Conservation (phyloP, 2,797 vertebrate species). For the Aselliscus stoliczkanus region DNA sequence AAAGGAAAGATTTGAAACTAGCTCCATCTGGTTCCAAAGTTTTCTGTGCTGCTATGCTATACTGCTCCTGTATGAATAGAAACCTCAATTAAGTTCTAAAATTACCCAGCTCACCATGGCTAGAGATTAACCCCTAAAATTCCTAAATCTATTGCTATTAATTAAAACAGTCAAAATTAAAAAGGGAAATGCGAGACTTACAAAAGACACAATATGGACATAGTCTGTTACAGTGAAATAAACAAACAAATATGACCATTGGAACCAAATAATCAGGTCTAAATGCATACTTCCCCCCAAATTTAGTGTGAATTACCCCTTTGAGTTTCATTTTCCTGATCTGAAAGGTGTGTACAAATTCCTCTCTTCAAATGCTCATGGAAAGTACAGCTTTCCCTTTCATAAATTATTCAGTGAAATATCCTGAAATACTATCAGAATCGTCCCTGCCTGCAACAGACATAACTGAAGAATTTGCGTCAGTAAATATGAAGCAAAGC, state of each 20-base stretch:
- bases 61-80: not conserved
- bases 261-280: not conserved
- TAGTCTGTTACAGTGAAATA: not conserved
- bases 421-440: constrained; percentile 33
- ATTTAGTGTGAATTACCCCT: not conserved
- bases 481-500: constrained; percentile 65
- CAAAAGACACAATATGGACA: not conserved
- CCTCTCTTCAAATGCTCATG: not conserved
- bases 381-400: constrained; percentile 1
- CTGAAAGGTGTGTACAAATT: not conserved
- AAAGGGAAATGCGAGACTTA: not conserved
- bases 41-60: not conserved
- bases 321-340: not conserved
- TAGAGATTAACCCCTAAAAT: not conserved
- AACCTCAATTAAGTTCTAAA: not conserved
- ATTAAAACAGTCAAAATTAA: not conserved
- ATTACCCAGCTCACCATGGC: not conserved
- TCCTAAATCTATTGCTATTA: not conserved
- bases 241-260: not conserved
- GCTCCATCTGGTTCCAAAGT: not conserved
- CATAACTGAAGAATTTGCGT: constrained; percentile 45
- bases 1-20: not conserved
- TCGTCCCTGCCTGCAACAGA: constrained; percentile 38
- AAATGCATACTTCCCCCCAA: not conserved
- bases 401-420: constrained; percentile 32